Conservation (phyloP, 2,113 vertebrate species). For the Charina bottae region DNA sequence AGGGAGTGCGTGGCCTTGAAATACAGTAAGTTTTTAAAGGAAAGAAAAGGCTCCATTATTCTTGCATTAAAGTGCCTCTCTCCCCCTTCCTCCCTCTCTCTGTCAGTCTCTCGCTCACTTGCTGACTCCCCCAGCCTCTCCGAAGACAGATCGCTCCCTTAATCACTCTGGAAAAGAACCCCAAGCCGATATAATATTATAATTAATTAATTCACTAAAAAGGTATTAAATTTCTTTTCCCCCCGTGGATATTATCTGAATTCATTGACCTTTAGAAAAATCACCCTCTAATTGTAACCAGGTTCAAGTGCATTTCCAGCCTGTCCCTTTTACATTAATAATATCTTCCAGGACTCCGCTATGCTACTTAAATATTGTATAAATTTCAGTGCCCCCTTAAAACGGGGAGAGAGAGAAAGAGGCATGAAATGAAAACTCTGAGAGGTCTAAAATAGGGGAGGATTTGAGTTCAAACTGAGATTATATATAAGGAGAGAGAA, state of each 20-base stretch:
- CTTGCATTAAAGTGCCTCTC: conserved; percentile 56
- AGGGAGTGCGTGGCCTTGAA: conserved; percentile 40
- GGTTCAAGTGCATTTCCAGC: conserved; percentile 89
- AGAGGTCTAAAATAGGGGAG: conserved; percentile 58
- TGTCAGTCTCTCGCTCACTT: conserved; percentile 61
- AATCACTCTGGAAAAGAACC: conserved; percentile 99
- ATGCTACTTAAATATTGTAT: conserved; percentile 84
- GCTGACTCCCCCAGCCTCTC: conserved; percentile 65
- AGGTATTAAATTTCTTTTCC: conserved; percentile 98
- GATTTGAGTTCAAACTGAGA: fast-evolving
- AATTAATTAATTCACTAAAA: conserved; percentile 99
- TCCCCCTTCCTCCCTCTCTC: conserved; percentile 57
- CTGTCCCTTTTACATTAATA: conserved; percentile 89
- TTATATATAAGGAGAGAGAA: background rate
- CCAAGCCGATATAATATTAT: conserved; percentile 99
- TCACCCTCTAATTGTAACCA: conserved; percentile 97
- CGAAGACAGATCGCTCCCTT: conserved; percentile 91
- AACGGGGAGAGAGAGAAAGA: conserved; percentile 64
- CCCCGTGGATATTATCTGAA: conserved; percentile 98
- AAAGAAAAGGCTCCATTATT: conserved; percentile 70
- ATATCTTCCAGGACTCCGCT: conserved; percentile 80
- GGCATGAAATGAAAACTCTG: conserved; percentile 65
- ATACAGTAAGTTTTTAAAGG: conserved; percentile 60
- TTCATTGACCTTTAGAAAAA: conserved; percentile 99
- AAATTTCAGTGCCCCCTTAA: conserved; percentile 79